These are phyloP conservation scores for Zeus faber DNA, from an alignment of 2,113 vertebrate genomes.

Conservation along the genomic window DNA sequence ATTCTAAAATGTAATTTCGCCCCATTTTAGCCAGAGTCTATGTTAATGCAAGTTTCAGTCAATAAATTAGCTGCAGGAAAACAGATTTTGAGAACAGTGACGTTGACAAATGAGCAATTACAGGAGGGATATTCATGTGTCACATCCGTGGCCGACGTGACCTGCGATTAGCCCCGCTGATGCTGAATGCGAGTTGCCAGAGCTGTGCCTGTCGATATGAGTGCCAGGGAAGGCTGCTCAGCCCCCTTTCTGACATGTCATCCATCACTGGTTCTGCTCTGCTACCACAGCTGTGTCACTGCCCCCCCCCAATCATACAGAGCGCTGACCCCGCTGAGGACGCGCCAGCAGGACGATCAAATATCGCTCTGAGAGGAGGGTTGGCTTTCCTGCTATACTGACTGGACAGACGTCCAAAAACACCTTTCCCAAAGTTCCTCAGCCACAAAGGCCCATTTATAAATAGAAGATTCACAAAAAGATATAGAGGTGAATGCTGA, in stretches of 20 bases:
- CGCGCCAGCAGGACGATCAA: conserved; percentile 50
- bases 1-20: conserved; percentile 10
- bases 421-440: conserved; percentile 20
- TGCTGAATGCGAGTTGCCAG: conserved; percentile 48
- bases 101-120: conserved; percentile 75
- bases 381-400: conserved; percentile 40
- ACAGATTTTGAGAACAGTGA: conserved; percentile 46
- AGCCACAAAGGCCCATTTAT: background rate
- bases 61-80: conserved; percentile 24
- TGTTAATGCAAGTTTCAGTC: conserved; percentile 35
- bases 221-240: conserved; percentile 42
- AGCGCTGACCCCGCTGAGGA: conserved; percentile 60
- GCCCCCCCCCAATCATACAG: conserved; percentile 36
- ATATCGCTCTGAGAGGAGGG: conserved; percentile 51
- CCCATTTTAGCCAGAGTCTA: conserved; percentile 8
- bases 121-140: conserved; percentile 57
- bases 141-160: conserved; percentile 54
- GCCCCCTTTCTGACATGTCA: conserved; percentile 59
- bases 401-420: conserved; percentile 24
- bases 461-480: too few relatives aligned
- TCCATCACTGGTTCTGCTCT: conserved; percentile 70
- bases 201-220: conserved; percentile 59
- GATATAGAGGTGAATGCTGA: background rate
- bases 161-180: conserved; percentile 63
- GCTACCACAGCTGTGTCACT: conserved; percentile 67